Percentiles rank a stretch among this genome's conserved stretches.
phyloP scores from a whole-genome alignment of 1,140 invertebrate genomes.

The Catajapyx aquilonaris region DNA sequence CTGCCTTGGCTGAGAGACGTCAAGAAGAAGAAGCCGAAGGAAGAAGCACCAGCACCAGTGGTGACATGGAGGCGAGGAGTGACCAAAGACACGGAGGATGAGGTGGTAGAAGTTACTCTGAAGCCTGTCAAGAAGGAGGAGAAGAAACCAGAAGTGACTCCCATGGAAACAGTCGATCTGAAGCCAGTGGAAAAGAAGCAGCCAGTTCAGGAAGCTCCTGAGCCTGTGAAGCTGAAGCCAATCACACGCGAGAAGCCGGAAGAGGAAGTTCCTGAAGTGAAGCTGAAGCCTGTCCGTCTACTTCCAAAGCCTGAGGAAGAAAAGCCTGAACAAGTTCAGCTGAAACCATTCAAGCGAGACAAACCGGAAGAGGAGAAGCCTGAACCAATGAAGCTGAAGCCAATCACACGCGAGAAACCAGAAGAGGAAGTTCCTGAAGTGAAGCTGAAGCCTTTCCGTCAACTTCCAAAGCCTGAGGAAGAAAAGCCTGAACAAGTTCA shows the following conservation, averaged over 20 bases:
- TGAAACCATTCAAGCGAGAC: conserved; percentile 8
- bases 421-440: conserved; percentile 3
- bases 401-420: background rate
- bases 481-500: conserved; percentile 3
- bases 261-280: background rate
- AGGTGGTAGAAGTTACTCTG: conserved; percentile 6
- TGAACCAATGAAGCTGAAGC: background rate
- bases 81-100: conserved; percentile 9
- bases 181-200: conserved; percentile 6
- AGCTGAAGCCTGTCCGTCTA: background rate
- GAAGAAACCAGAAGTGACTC: conserved; percentile 8
- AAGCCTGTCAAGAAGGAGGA: conserved; percentile 15
- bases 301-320: background rate
- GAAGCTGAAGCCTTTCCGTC: background rate
- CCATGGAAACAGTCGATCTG: conserved; percentile 11
- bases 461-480: conserved; percentile 2
- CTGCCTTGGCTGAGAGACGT: conserved; percentile 4
- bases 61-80: conserved; percentile 7
- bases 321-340: conserved; percentile 7
- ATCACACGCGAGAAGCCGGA: conserved; percentile 1
- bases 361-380: conserved; percentile 2
- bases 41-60: conserved; percentile 6
- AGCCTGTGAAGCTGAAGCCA: background rate
- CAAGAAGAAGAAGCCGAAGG: conserved; percentile 4
- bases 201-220: conserved; percentile 1